Base-by-base conservation (phyloP, 2,113 vertebrate species). In the Tor tambroides region DNA sequence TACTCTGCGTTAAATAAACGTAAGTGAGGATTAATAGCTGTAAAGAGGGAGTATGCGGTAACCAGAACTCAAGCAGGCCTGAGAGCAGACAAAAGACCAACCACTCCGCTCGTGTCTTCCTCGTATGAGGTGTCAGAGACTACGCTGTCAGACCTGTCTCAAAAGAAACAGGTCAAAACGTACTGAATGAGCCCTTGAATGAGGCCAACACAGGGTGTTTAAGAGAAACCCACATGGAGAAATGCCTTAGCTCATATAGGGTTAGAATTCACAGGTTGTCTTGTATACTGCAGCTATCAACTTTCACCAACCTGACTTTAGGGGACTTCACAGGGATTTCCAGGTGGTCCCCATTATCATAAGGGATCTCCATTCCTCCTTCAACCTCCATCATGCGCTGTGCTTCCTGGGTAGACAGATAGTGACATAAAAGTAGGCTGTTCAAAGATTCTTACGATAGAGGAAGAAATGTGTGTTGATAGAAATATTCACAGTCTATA, bases 241-340 rank as follows among this genome's bases (percentile, higher is more conserved):
- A 74, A 43, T 41, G 71, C 10, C 71, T 41, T n/a, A 35, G 15
- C 67, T n/a, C n/a, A n/a, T n/a, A n/a, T n/a, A n/a, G n/a, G n/a
- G n/a, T n/a, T n/a, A n/a, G n/a, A n/a, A n/a, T n/a, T n/a, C n/a
- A n/a, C n/a, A n/a, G n/a, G n/a, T n/a, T n/a, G n/a, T n/a, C n/a
- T n/a, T n/a, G n/a, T n/a, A n/a, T n/a, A n/a, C n/a, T n/a, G n/a
- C n/a, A n/a, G 3, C 23, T 0, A 30, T 49, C 7, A 17, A 65
- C 23, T 12, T 3, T 12, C 6, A 84, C 88, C 88, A 90, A 97
- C 97, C 96, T 97, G 85, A 95, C 95, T 90, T 97, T 96, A 61
- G 97, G 89, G 49, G 87, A 90, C 89, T 97, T 96, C 9, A 95
- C 94, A 17, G 96, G 96, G 91, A 97, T 96, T 80, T 94, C 94